phyloP scores from a whole-genome alignment of 2,113 vertebrate genomes.

The Hylia prasina region DNA sequence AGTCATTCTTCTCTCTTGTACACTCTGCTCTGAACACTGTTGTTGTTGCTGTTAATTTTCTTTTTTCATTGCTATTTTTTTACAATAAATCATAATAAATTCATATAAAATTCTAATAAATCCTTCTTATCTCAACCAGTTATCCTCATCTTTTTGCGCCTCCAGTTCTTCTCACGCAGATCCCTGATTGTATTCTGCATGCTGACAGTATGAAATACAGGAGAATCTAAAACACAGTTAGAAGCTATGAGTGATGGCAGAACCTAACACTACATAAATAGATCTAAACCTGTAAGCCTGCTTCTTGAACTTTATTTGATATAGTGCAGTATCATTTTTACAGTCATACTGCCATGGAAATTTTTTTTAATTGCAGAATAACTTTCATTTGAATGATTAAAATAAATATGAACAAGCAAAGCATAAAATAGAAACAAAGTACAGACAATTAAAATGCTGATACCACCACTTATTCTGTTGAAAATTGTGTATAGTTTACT shows the following conservation, averaged over 20 bases:
- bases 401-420: not conserved
- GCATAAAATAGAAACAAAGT: not conserved
- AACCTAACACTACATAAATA: not conserved
- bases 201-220: accelerated
- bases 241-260: not conserved
- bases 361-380: not conserved
- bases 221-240: not conserved
- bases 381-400: not conserved
- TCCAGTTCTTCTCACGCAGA: accelerated
- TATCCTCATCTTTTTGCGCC: not conserved
- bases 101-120: not conserved
- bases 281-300: accelerated
- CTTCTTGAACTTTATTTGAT: not conserved
- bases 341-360: accelerated
- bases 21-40: not conserved
- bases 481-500: not conserved
- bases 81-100: no score
- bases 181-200: not conserved
- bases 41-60: not conserved
- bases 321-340: not conserved
- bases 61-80: not conserved
- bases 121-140: no score
- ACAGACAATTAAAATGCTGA: not conserved
- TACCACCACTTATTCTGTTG: not conserved
- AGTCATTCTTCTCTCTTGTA: not conserved